Evolutionary conservation across 23 tunicate species (phyloP).

Genomic region (Oikopleura dioica): DNA sequence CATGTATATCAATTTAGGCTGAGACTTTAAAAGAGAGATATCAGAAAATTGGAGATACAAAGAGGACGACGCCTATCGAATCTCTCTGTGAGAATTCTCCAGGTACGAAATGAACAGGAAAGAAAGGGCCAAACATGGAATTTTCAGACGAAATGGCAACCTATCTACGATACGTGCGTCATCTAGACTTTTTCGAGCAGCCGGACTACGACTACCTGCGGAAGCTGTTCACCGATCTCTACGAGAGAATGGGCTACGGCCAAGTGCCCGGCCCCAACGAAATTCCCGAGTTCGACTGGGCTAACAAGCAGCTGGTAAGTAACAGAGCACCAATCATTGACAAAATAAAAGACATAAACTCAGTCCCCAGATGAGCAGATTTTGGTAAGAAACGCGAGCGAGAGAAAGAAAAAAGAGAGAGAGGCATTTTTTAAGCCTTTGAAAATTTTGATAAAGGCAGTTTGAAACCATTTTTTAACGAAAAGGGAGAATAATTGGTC

Average conservation of each 20-base stretch:
- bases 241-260: constrained; percentile 60
- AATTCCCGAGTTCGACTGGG: constrained; percentile 67
- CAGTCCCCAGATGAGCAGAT: no score
- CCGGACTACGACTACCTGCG: constrained; percentile 94
- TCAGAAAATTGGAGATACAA: constrained; percentile 97
- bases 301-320: constrained; percentile 69
- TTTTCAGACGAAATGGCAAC: constrained; percentile 83
- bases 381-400: no score
- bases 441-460: no score
- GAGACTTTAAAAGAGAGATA: constrained; percentile 88
- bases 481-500: no score
- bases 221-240: constrained; percentile 73
- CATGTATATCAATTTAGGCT: constrained; percentile 64
- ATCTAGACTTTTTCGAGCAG: constrained; percentile 84
- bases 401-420: no score
- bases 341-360: no score
- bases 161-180: constrained; percentile 83
- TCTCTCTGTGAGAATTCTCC: constrained; percentile 92
- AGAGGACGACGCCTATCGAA: constrained; percentile 93
- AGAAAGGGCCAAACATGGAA: not conserved
- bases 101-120: constrained; percentile 17
- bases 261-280: not conserved
- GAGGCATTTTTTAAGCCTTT: no score
- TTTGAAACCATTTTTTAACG: no score
- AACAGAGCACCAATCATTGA: no score